Evolutionary conservation across 1,140 invertebrate species (phyloP).

Genomic region (Achatina immaculata): DNA sequence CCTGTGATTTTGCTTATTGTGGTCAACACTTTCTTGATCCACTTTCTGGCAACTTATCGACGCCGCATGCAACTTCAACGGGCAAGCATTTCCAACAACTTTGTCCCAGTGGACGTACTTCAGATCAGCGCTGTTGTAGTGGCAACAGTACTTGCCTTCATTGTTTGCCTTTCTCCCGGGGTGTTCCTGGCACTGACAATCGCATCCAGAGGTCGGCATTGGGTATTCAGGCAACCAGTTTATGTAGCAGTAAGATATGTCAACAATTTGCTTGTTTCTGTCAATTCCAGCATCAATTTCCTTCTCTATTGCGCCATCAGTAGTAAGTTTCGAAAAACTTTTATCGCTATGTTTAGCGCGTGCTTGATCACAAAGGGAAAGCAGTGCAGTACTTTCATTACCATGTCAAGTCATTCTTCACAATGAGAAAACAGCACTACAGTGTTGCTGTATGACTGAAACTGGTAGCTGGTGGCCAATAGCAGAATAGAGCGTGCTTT

Average conservation of each 20-base stretch:
- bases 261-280: slow-evolving; percentile 88
- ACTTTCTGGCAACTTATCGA: slow-evolving; percentile 85
- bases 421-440: no score
- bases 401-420: no score
- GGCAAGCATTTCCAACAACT: not conserved
- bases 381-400: no score
- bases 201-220: slow-evolving; percentile 41
- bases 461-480: no score
- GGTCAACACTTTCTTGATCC: slow-evolving; percentile 90
- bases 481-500: no score
- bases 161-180: slow-evolving; percentile 79
- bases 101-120: slow-evolving; percentile 45
- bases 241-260: slow-evolving; percentile 44
- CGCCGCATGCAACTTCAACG: slow-evolving; percentile 46
- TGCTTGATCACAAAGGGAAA: slow-evolving; percentile 42
- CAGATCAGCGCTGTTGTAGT: slow-evolving; percentile 85
- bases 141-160: slow-evolving; percentile 91
- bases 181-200: slow-evolving; percentile 48
- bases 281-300: slow-evolving; percentile 96
- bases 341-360: slow-evolving; percentile 35
- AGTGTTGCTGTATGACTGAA: no score
- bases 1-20: slow-evolving; percentile 91
- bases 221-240: slow-evolving; percentile 38
- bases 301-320: slow-evolving; percentile 96
- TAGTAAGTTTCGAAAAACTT: slow-evolving; percentile 84